A percentile compares a stretch with the other conserved stretches of the same genome.
These are phyloP conservation scores for Drosophila kuntzei DNA, from an alignment of 2,888 invertebrate genomes.

Conservation along the genomic window DNA sequence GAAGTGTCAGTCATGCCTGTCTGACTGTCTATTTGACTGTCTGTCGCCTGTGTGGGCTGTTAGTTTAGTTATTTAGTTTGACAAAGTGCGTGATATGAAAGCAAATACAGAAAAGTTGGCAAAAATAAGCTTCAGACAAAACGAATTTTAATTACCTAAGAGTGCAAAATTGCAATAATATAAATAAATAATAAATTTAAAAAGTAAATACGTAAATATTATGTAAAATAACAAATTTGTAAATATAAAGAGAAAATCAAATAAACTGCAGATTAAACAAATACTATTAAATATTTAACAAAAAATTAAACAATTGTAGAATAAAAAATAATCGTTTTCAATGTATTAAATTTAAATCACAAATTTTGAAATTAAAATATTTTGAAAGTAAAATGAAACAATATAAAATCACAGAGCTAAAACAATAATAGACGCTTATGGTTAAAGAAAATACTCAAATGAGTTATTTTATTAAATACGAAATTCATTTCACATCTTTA, in stretches of 20 bases:
- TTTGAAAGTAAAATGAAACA: background rate
- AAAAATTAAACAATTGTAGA: too few species aligned
- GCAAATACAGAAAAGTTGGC: constrained; percentile 7
- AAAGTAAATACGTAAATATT: too few species aligned
- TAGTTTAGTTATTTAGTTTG: constrained; percentile 26
- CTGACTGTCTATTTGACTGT: constrained; percentile 6
- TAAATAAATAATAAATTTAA: background rate
- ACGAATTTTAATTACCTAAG: constrained; percentile 7
- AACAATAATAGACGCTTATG: background rate
- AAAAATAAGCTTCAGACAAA: background rate
- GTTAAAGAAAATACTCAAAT: background rate
- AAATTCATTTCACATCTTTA: background rate
- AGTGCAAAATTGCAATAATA: background rate
- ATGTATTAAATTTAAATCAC: too few species aligned
- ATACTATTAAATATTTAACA: too few species aligned
- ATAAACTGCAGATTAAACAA: too few species aligned
- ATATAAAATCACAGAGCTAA: too few species aligned
- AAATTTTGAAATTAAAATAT: background rate
- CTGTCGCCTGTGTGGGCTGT: constrained; percentile 11
- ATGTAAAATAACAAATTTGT: too few species aligned
- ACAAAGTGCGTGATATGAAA: constrained; percentile 47
- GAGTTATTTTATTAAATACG: background rate
- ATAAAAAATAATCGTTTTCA: too few species aligned
- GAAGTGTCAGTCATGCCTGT: constrained; percentile 29
- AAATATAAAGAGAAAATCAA: too few species aligned